These are phyloP conservation scores for Erythrolamprus reginae DNA, from an alignment of 2,113 vertebrate genomes.

Conservation along the genomic window DNA sequence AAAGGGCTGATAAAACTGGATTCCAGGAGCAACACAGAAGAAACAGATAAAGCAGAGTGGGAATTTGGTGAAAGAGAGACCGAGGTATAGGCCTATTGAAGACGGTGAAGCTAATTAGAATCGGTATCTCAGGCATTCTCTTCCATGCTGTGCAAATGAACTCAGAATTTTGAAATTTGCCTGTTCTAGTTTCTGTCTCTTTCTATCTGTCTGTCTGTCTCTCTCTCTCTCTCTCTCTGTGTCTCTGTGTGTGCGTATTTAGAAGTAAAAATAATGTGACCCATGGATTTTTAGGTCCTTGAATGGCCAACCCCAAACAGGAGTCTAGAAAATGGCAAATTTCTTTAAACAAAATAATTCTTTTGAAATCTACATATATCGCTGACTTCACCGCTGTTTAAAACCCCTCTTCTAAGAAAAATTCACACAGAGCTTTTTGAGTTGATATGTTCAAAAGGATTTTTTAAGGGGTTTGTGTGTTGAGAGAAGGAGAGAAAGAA, in stretches of 20 bases:
- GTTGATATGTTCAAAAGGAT: constrained; percentile 70
- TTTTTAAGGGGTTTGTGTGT: too few relatives aligned
- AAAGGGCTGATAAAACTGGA: constrained; percentile 71
- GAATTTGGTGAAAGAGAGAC: constrained; percentile 72
- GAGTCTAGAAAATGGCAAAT: constrained; percentile 68
- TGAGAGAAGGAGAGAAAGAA: constrained; percentile 33
- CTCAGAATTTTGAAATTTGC: constrained; percentile 77
- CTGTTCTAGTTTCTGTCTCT: constrained; percentile 36
- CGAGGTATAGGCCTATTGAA: constrained; percentile 73
- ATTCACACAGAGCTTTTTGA: constrained; percentile 76
- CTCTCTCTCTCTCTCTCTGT: too few relatives aligned
- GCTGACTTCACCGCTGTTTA: constrained; percentile 73
- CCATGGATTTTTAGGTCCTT: constrained; percentile 69
- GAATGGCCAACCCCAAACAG: constrained; percentile 72
- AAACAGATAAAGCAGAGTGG: constrained; percentile 76
- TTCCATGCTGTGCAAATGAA: constrained; percentile 80
- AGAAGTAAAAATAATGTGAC: constrained; percentile 78
- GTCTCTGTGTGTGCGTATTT: constrained; percentile 55
- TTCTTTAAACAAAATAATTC: constrained; percentile 73
- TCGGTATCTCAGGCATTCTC: constrained; percentile 75
- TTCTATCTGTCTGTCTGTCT: too few relatives aligned
- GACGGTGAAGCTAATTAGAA: constrained; percentile 76
- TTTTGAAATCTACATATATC: constrained; percentile 76
- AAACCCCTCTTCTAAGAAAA: constrained; percentile 76
- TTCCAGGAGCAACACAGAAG: constrained; percentile 76